These are phyloP conservation scores for Lepas anatifera DNA, from an alignment of 2,888 invertebrate species.

Conservation along the genomic window DNA sequence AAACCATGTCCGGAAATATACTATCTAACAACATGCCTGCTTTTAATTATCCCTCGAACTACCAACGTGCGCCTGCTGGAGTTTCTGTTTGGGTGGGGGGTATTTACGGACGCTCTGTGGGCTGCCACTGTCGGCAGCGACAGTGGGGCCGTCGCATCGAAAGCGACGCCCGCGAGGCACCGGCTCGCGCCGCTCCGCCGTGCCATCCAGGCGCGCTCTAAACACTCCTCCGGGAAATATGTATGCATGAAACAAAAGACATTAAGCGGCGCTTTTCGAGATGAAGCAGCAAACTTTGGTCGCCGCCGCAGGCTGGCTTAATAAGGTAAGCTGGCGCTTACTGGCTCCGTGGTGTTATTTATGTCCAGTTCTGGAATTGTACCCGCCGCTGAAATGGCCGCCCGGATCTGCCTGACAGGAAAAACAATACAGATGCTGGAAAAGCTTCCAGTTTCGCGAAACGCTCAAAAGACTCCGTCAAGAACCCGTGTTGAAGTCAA, in stretches of 20 bases:
- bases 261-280: constrained; percentile 1
- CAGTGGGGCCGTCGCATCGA: neutral
- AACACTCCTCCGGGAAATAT: constrained; percentile 4
- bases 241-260: constrained; percentile 11
- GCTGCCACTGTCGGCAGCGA: neutral
- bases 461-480: too few relatives aligned
- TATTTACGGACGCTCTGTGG: too few relatives aligned
- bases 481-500: too few relatives aligned
- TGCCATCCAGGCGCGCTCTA: neutral
- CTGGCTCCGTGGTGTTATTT: neutral
- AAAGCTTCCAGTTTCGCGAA: too few relatives aligned
- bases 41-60: too few relatives aligned
- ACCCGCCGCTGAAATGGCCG: neutral
- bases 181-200: neutral
- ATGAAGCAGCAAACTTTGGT: constrained; percentile 8
- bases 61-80: too few relatives aligned
- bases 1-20: too few relatives aligned
- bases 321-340: constrained; percentile 6
- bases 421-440: constrained; percentile 1
- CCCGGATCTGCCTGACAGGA: neutral
- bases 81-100: too few relatives aligned
- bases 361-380: neutral
- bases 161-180: neutral
- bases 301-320: constrained; percentile 7
- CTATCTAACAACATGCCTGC: too few relatives aligned